Base-by-base conservation (phyloP, 2,888 invertebrate species). In the Xestia ashworthii region DNA sequence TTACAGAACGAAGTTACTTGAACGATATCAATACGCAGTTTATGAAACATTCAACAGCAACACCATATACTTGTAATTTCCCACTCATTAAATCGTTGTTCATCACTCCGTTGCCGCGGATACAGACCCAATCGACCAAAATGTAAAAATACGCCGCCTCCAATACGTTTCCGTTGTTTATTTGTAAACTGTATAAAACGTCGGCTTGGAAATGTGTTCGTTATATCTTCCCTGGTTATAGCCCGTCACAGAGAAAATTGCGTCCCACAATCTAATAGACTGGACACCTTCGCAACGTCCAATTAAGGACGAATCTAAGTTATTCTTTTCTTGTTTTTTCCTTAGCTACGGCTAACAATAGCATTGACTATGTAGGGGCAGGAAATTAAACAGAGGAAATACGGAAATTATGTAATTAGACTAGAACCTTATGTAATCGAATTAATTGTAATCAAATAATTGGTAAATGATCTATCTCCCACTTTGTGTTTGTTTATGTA, bases 261-360 rank as follows among this genome's bases (percentile, higher is more conserved):
- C 89, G 89, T 85, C 88, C 86, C 86, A 86, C 86, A 90, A 91
- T 91, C 90, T 91, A 93, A 93, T 92, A 91, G 90, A 91, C 87
- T 88, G 89, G 88, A 89, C 90, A 90, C 91, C 90, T 91, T 90
- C 84, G 82, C 84, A 87, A 88, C 88, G 90, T 91, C 91, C 92
- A 92, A 93, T 92, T 92, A 92, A 86, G 91, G 87, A 87, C 88
- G 89, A 91, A 91, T 93, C 89, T 90, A 89, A 90, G 88, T 92
- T 90, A 90, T 90, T 90, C 86, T 80, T 85, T 82, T 81, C 82
- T 81, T 89, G 84, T 88, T 90, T 89, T 80, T 89, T 85, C 83
- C 81, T 74, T 82, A 67, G 75, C 71, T 80, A 64, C 32, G 44
- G 77, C 74, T 72, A 62, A 71, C 72, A 81, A 78, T 81, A 69